Base-by-base conservation (phyloP, 2,113 vertebrate genomes). In the Sander lucioperca region DNA sequence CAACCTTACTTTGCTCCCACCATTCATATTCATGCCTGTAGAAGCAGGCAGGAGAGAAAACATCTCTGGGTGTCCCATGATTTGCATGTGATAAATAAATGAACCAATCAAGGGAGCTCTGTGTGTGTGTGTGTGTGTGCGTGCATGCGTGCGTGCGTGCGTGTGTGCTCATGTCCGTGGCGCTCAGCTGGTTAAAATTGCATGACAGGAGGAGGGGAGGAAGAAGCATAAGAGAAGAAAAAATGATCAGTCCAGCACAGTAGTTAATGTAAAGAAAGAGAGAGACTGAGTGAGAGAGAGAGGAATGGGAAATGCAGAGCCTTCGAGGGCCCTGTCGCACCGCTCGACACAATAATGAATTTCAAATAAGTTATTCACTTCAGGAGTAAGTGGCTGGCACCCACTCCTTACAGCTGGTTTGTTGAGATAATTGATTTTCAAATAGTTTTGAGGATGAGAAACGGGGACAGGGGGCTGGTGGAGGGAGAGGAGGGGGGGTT, bases 351-450 rank as follows among this genome's bases (percentile, higher is more conserved):
- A 96, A 93, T 96, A 97, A 97, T 96, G 96, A 97, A 97, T 97
- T 97, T 95, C 94, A 96, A 97, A 97, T 97, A 96, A 96, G 96
- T 97, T 97, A 95, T 97, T 97, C 96, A 95, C 96, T 97, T 97
- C 94, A 96, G 95, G 94, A 96, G 94, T 96, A 96, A 97, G 97
- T 96, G 96, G 94, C 95, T 97, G 96, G 96, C 96, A 94, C 93
- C 94, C 95, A 92, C 95, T 96, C 95, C 96, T 97, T 96, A 96
- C 96, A 96, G 94, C 96, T 96, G 96, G 95, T 97, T 97, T 96
- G 95, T 93, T 92, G 96, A 97, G 97, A 97, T 97, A 97, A 97
- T 97, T 97, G 97, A 97, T 97, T 98, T 97, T 96, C 95, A 95
- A 96, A 96, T 96, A 96, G 96, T 97, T 94, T 97, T 95, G 96